A percentile compares a stretch with the other conserved stretches of the same genome.
Evolutionary conservation across 2,113 vertebrate genomes (phyloP).

Genomic region (Scortum barcoo): DNA sequence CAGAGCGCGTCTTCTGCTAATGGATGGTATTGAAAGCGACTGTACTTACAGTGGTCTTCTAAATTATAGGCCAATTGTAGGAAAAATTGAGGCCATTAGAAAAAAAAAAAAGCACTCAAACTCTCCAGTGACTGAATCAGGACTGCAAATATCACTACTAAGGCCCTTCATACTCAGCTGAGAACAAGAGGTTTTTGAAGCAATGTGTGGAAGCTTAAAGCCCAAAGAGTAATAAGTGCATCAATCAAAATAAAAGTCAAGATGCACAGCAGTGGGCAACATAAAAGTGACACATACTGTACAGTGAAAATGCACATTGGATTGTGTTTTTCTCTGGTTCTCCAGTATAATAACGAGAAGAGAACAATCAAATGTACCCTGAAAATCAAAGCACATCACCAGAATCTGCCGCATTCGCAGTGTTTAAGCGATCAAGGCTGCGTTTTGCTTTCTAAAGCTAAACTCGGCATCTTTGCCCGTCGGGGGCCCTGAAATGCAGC

Average conservation of each 20-base stretch:
- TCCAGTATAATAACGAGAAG: slow-evolving; percentile 7
- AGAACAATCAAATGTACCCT: not conserved
- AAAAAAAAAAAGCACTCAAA: not conserved
- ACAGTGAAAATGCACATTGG: not conserved
- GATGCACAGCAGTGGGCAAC: not conserved
- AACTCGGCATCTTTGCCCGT: slow-evolving; percentile 2
- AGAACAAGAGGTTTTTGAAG: no score
- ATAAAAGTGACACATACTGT: not conserved
- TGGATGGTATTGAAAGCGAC: not conserved
- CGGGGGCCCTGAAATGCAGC: slow-evolving; percentile 19
- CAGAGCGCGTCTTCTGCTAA: not conserved
- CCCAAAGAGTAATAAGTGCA: not conserved
- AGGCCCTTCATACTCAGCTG: not conserved
- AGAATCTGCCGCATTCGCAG: slow-evolving; percentile 18
- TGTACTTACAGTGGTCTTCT: not conserved
- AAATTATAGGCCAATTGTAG: not conserved
- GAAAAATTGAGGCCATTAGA: not conserved
- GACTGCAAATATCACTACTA: not conserved
- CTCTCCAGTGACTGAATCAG: not conserved
- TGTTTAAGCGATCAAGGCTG: slow-evolving; percentile 35
- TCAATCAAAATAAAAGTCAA: not conserved
- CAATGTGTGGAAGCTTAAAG: no score
- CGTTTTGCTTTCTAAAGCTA: slow-evolving; percentile 24
- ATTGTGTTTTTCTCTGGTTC: not conserved
- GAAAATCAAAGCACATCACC: slow-evolving; percentile 17